A percentile compares a stretch with the other conserved stretches of the same genome.
Conservation (phyloP, 2,113 vertebrate species). For the Rhipidura dahli region DNA sequence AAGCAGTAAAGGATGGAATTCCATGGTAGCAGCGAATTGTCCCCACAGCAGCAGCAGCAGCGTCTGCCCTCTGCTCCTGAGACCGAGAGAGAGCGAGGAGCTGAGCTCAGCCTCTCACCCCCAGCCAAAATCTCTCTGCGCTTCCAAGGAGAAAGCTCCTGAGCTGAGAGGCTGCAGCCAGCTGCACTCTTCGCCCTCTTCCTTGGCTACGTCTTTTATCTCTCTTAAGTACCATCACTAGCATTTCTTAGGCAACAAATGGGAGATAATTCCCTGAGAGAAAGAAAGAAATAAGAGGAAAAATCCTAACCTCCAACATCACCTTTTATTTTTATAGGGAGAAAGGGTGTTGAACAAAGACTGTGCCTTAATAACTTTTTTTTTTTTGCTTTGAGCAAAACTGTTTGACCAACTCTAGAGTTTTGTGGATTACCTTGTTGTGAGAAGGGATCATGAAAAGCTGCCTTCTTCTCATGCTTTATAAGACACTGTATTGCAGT, state of each 20-base stretch:
- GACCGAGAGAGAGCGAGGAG: not conserved
- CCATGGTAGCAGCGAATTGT: rapidly evolving
- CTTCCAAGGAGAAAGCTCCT: not conserved
- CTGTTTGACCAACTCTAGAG: not conserved
- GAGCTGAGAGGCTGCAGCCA: not conserved
- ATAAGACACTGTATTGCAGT: not conserved
- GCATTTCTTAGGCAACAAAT: not conserved
- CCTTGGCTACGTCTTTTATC: not conserved
- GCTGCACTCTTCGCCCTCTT: not conserved
- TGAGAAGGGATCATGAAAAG: not conserved
- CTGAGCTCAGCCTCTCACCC: not conserved
- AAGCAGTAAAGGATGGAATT: not conserved
- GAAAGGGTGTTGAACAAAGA: not conserved
- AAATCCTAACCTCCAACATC: not conserved
- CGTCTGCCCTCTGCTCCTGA: not conserved
- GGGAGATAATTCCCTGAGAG: not conserved
- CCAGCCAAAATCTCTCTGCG: not conserved
- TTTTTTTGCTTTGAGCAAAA: not conserved
- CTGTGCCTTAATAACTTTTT: not conserved
- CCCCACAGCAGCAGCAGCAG: not conserved
- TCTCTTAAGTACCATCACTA: not conserved
- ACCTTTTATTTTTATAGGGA: not conserved
- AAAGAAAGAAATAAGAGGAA: not conserved
- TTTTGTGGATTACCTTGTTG: not conserved
- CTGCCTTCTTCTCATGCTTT: not conserved